Percentiles rank a stretch among this genome's conserved stretches.
Evolutionary conservation across 2,797 vertebrate species (phyloP).

Genomic region (Varecia variegata): DNA sequence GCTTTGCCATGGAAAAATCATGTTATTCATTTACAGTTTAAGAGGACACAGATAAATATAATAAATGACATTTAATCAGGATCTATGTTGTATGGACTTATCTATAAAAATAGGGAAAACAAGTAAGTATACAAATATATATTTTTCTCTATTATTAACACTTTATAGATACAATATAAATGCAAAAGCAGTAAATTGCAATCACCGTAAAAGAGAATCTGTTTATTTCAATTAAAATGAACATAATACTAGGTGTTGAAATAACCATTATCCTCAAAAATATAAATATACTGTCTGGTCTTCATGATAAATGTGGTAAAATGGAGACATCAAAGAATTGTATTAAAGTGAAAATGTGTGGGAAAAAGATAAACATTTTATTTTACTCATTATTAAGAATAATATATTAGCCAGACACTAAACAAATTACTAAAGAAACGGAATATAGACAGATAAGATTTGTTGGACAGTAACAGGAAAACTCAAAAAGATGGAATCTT

Average conservation of each 20-base stretch:
- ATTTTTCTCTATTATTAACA: background rate
- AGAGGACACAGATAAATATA: background rate
- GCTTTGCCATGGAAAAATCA: background rate
- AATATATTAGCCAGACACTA: background rate
- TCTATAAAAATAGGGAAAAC: background rate
- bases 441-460: background rate
- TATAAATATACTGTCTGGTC: background rate
- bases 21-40: background rate
- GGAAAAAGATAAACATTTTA: background rate
- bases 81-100: background rate
- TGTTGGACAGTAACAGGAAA: background rate
- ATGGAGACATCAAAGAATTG: background rate
- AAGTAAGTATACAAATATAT: background rate
- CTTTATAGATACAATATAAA: background rate
- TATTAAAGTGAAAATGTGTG: background rate
- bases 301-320: background rate
- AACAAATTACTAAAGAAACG: background rate
- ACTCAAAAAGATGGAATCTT: background rate
- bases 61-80: background rate
- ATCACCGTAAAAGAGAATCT: background rate
- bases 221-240: constrained; percentile 28
- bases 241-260: background rate
- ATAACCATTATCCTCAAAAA: background rate
- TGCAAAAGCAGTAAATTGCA: background rate
- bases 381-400: background rate